These are phyloP conservation scores for Drosophila neocordata DNA, from an alignment of 1,140 invertebrate species.

Conservation along the genomic window DNA sequence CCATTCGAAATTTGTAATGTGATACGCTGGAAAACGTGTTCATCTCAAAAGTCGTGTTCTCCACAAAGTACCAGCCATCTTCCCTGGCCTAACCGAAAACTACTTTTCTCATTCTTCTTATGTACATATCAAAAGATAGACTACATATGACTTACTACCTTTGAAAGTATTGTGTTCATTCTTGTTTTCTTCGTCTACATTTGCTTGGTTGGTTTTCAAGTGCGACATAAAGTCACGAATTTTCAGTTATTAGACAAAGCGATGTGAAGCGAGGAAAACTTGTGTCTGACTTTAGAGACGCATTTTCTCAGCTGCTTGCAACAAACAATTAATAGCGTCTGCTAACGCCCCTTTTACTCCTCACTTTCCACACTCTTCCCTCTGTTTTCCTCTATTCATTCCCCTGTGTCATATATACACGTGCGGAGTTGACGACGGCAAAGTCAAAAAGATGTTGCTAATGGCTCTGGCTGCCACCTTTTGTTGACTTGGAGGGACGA, in stretches of 20 bases:
- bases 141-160: slow-evolving; percentile 30
- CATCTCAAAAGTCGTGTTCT: slow-evolving; percentile 65
- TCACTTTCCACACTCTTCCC: neutral
- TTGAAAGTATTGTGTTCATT: slow-evolving; percentile 51
- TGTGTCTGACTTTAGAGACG: slow-evolving; percentile 40
- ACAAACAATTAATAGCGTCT: slow-evolving; percentile 79
- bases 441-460: slow-evolving; percentile 66
- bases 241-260: slow-evolving; percentile 72
- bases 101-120: neutral
- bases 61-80: neutral
- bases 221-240: slow-evolving; percentile 78
- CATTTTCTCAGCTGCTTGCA: slow-evolving; percentile 39
- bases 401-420: slow-evolving; percentile 32
- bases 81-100: slow-evolving; percentile 15
- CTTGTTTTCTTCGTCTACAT: slow-evolving; percentile 17
- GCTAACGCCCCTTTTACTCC: slow-evolving; percentile 20
- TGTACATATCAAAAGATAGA: slow-evolving; percentile 32
- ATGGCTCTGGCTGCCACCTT: slow-evolving; percentile 67
- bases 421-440: slow-evolving; percentile 46
- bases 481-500: slow-evolving; percentile 44
- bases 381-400: neutral
- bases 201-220: slow-evolving; percentile 52
- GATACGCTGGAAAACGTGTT: slow-evolving; percentile 70
- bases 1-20: slow-evolving; percentile 71
- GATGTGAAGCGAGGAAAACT: slow-evolving; percentile 47